Evolutionary conservation across 2,888 invertebrate species (phyloP), one percentile per base, ranked within the genome.

Genomic region (Ceriagrion tenellum): DNA sequence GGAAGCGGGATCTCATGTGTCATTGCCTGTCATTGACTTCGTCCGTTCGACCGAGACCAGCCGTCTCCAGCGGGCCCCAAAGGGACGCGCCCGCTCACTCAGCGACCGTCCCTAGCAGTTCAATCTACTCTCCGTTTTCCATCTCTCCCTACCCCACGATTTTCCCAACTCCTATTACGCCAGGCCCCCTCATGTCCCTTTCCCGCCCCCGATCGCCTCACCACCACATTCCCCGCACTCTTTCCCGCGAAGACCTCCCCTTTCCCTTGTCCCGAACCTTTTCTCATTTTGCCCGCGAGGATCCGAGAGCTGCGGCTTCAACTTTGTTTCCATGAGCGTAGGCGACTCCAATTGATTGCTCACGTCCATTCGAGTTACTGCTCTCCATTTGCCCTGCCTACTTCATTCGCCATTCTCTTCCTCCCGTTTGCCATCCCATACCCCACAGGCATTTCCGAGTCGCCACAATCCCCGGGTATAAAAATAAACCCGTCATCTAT

Each of bases 1-100:
- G 47, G 81, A 81, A 89, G n/a, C 89, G 35, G 74, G 47, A 69
- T 69, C 93, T 69, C 59, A 40, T 91, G 69, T 93, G 93, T 93
- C 93, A 93, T 93, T 93, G 93, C 47, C 69, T 93, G 93, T 93
- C 93, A 93, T 93, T 93, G 93, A 69, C 93, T 93, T 69, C 69
- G 93, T 93, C 93, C 93, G 40, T 93, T 93, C 93, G 40, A 91
- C 40, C 91, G 91, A 63, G 81, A 81, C 81, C 81, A 35, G 81
- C 81, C 81, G 81, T 81, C 81, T 81, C 30, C 81, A 35, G 81
- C 30, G 35, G 81, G 26, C 30, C 30, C 81, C 30, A 3, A 18
- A 35, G 81, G 81, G 81, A 81, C 81, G 81, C 81, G 4, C 35
- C 26, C 81, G 81, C 35, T 81, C 81, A 81, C 81, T 81, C 81